A percentile compares a stretch with the other conserved stretches of the same genome.
Evolutionary conservation across 2,113 vertebrate genomes (phyloP).

Genomic region (Festucalex cinctus): DNA sequence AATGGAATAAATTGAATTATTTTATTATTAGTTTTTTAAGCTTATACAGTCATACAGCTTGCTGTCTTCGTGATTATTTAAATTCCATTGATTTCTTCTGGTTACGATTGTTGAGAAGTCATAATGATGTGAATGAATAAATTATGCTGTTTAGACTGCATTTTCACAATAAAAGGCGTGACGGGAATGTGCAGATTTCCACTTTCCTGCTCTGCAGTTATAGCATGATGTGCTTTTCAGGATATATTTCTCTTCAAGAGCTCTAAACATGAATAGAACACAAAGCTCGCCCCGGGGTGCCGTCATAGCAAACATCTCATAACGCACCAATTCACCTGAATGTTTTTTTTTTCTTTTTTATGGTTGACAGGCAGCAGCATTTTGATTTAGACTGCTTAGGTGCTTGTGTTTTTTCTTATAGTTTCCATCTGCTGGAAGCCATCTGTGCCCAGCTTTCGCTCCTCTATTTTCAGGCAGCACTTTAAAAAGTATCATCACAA

Average conservation of each 20-base stretch:
- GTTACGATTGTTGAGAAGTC: neutral
- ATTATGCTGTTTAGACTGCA: neutral
- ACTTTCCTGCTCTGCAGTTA: neutral
- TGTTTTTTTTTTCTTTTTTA: neutral
- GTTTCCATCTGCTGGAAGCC: neutral
- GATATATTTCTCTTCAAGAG: neutral
- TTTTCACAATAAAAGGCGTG: neutral
- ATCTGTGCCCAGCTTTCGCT: neutral
- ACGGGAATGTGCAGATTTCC: neutral
- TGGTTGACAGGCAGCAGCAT: neutral
- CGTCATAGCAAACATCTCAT: constrained; percentile 1
- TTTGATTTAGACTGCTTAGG: constrained; percentile 1
- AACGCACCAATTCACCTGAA: constrained; percentile 3
- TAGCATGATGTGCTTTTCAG: constrained; percentile 4
- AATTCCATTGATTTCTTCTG: neutral
- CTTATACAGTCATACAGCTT: too few relatives aligned
- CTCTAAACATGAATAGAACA: neutral
- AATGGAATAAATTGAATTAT: too few relatives aligned
- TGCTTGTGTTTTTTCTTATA: neutral
- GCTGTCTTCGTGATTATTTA: too few relatives aligned
- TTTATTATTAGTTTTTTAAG: too few relatives aligned
- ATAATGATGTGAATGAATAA: neutral
- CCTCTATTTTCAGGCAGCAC: neutral
- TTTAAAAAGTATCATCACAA: neutral
- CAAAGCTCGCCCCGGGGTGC: constrained; percentile 1